phyloP scores from a whole-genome alignment of 2,888 invertebrate species.

The Agrotis clavis region DNA sequence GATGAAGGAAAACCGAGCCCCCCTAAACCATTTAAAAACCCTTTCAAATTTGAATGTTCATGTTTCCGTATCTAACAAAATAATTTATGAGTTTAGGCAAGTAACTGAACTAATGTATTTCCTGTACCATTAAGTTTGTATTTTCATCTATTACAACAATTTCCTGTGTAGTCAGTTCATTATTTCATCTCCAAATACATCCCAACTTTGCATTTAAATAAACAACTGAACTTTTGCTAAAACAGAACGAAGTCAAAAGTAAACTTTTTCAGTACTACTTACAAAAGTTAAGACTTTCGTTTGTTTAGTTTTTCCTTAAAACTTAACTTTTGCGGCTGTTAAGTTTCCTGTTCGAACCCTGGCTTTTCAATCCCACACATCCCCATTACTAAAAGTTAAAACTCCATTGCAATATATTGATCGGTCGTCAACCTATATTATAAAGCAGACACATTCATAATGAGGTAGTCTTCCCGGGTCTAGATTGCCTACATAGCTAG shows the following conservation, averaged over 20 bases:
- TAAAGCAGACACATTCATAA: no score
- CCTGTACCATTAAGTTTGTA: background rate
- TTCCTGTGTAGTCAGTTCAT: background rate
- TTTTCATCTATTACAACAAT: background rate
- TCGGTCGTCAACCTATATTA: background rate
- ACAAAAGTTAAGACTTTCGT: background rate
- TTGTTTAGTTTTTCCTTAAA: background rate
- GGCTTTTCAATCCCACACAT: background rate
- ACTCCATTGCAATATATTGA: background rate
- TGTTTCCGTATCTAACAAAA: background rate
- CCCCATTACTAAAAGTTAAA: background rate
- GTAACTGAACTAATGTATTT: background rate
- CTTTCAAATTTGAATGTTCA: conserved; percentile 2
- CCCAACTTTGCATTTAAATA: no score
- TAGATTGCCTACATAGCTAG: background rate
- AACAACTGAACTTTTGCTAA: no score
- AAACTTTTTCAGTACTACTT: background rate
- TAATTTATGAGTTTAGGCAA: background rate
- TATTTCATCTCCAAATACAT: background rate
- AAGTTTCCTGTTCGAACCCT: background rate
- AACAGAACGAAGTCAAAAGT: no score
- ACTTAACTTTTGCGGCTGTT: background rate
- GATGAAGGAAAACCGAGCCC: conserved; percentile 23
- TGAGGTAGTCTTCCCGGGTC: background rate
- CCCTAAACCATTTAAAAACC: conserved; percentile 30